Base-by-base conservation (phyloP, 1,140 invertebrate genomes). In the Lamellibrachia luymesi region DNA sequence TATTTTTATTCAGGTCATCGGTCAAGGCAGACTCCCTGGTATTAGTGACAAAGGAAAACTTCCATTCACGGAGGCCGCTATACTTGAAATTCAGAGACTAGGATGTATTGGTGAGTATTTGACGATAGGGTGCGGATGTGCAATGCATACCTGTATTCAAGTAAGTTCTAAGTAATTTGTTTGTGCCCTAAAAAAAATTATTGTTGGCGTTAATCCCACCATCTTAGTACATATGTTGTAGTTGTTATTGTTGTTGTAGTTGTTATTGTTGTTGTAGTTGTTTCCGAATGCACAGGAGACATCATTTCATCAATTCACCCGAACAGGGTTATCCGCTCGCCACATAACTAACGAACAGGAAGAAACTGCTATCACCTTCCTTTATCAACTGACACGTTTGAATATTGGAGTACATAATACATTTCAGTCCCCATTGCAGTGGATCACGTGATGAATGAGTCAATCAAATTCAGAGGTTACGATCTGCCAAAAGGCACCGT, bases 401-500 rank as follows among this genome's bases (percentile, higher is more conserved):
- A 80, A 80, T 22, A 22, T 0, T 80, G 64, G 13, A 22, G 17
- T 80, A 2, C 64, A 80, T 17, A 8, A 80, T 22, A 22, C 13
- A 80, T 80, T 80, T 80, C 64, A 80, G 64, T 0, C 90, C 90
- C 10, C 8, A 2, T 38, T 49, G 25, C 49, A 1, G 90, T 91
- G 17, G 49, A 0, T 25, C 90, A 91, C 50, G 90, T 49, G 2
- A 2, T 91, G 17, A 91, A 13, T 13, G 90, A 91, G 27, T 49
- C 38, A 2, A 51, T 91, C 50, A 50, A 10, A 50, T 91, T 27
- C 13, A n/a, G 90, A 91, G 93, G 91, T 13, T 94, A 95, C 90
- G 94, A 93, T 51, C 93, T 95, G 38, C 94, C 94, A 25, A 94
- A 94, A 94, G 97, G 97, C n/a, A 97, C 98, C 0, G 96, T 97